These are phyloP conservation scores for Pyrocephalus nanus DNA, from an alignment of 2,797 vertebrate species.

Conservation along the genomic window DNA sequence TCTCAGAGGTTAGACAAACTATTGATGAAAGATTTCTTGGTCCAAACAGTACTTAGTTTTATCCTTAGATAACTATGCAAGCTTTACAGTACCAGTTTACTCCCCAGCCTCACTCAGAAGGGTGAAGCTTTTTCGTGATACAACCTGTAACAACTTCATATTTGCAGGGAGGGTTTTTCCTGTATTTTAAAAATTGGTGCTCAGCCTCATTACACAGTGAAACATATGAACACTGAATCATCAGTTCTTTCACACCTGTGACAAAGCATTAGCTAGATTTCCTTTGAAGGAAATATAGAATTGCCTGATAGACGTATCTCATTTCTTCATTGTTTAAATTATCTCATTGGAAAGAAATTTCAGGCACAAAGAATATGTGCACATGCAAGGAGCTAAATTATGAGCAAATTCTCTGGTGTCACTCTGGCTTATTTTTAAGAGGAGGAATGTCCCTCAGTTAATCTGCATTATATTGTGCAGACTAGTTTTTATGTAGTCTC, in stretches of 20 bases:
- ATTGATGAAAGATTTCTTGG: slow-evolving; percentile 3
- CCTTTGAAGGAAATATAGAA: not conserved
- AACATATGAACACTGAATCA: not conserved
- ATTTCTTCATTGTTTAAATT: slow-evolving; percentile 50
- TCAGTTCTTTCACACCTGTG: slow-evolving; percentile 19
- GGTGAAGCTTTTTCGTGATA: not conserved
- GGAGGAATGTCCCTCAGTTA: slow-evolving; percentile 53
- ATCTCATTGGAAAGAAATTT: slow-evolving; percentile 41
- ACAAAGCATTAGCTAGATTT: not conserved
- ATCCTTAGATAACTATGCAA: not conserved
- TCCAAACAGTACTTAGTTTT: slow-evolving; percentile 16
- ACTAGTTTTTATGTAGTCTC: slow-evolving; percentile 38
- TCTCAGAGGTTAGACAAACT: not conserved
- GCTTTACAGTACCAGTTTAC: not conserved
- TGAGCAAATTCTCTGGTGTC: slow-evolving; percentile 38
- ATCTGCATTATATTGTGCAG: slow-evolving; percentile 57
- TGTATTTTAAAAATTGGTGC: not conserved
- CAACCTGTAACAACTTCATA: not conserved
- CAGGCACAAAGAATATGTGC: not conserved
- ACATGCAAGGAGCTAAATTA: not conserved
- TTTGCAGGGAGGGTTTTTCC: not conserved
- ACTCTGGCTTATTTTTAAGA: slow-evolving; percentile 51
- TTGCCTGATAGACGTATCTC: not conserved
- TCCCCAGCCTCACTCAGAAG: not conserved
- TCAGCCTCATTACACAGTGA: not conserved